These are phyloP conservation scores for Rhogogaster chlorosoma DNA, from an alignment of 2,888 invertebrate species.

Conservation along the genomic window DNA sequence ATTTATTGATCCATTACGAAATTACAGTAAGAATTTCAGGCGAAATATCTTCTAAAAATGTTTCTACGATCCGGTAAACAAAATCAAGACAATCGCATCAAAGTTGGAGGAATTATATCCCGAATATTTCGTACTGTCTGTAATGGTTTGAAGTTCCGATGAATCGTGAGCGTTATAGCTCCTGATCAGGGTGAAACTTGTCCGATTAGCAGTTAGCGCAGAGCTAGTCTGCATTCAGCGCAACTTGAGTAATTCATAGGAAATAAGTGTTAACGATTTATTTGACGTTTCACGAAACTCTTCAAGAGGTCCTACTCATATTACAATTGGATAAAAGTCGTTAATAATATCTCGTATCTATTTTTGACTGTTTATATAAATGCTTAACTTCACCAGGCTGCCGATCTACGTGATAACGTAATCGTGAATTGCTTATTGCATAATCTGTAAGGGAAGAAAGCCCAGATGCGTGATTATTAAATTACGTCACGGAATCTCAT, in stretches of 20 bases:
- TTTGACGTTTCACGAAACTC: neutral
- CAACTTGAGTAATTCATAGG: conserved; percentile 7
- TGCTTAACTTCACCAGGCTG: neutral
- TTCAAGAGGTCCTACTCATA: neutral
- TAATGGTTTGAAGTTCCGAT: neutral
- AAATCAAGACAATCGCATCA: neutral
- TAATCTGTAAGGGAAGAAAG: conserved; percentile 7
- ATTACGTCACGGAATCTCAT: neutral
- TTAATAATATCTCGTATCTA: neutral
- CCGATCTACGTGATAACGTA: neutral
- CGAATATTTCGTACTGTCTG: neutral
- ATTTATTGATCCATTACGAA: conserved; percentile 73
- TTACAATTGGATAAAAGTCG: neutral
- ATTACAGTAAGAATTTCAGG: conserved; percentile 60
- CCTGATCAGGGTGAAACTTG: neutral
- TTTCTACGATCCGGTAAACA: conserved; percentile 3
- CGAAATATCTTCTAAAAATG: conserved; percentile 29
- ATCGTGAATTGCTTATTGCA: neutral
- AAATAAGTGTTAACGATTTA: neutral
- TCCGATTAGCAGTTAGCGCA: neutral
- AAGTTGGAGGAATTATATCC: neutral
- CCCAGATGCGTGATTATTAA: neutral
- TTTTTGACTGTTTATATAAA: neutral
- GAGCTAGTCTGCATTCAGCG: neutral
- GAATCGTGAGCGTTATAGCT: neutral